Evolutionary conservation across 2,113 vertebrate genomes (phyloP).

Genomic region (Leucopsar rothschildi): DNA sequence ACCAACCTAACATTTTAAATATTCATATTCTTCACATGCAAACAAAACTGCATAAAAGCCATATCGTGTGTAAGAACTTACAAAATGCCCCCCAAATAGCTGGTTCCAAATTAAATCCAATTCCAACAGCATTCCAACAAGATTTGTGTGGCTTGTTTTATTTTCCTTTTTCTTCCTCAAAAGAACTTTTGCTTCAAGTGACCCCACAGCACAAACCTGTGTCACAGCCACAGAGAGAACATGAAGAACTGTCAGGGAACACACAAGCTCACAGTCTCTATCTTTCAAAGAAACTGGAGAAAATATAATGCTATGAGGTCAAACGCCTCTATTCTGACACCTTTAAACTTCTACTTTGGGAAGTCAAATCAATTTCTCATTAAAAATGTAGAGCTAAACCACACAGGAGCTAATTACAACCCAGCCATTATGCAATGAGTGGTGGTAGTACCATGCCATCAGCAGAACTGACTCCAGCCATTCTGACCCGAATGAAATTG

Average conservation of each 20-base stretch:
- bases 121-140: background rate
- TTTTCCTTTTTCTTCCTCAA: no score
- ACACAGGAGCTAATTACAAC: background rate
- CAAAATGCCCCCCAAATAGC: background rate
- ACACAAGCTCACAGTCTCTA: background rate
- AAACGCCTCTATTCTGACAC: background rate
- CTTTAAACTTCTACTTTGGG: background rate
- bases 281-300: background rate
- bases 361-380: background rate
- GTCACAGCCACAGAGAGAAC: background rate
- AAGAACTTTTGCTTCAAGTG: background rate
- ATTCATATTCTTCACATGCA: background rate
- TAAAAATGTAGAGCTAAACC: background rate
- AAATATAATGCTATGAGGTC: background rate
- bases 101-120: background rate
- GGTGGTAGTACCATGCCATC: background rate
- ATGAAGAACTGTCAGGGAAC: background rate
- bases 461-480: background rate
- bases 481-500: background rate
- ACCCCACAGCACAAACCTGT: background rate
- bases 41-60: background rate
- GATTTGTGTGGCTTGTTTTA: background rate
- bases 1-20: background rate
- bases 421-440: background rate
- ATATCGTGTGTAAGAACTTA: background rate